phyloP scores from a whole-genome alignment of 1,140 invertebrate genomes.

The Mercenaria mercenaria region DNA sequence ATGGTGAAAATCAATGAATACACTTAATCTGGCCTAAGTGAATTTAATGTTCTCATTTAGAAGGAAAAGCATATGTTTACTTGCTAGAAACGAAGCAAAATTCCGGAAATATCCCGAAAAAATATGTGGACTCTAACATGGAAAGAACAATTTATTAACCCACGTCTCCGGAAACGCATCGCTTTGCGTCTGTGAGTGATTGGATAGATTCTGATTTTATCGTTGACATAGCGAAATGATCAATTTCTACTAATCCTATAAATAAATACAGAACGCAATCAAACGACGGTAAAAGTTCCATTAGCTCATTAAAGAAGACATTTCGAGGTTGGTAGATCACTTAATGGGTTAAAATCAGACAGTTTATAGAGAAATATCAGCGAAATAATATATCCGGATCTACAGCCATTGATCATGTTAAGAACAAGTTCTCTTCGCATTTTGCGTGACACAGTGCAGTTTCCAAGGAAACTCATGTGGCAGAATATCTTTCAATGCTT shows the following conservation, averaged over 20 bases:
- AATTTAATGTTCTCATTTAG: conserved; percentile 18
- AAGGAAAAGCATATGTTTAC: conserved; percentile 33
- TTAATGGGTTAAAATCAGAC: conserved; percentile 32
- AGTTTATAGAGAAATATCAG: conserved; percentile 40
- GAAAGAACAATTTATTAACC: conserved; percentile 65
- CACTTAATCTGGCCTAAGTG: conserved; percentile 13
- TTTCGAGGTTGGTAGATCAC: conserved; percentile 19
- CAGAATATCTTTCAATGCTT: neutral
- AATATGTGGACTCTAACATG: conserved; percentile 33
- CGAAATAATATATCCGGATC: conserved; percentile 11
- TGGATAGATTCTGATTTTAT: conserved; percentile 37
- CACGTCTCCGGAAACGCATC: conserved; percentile 39
- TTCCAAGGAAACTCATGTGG: neutral
- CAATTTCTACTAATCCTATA: conserved; percentile 58
- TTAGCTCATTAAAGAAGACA: conserved; percentile 56
- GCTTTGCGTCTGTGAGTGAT: conserved; percentile 21
- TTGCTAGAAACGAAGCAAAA: neutral
- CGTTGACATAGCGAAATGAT: conserved; percentile 65
- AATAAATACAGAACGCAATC: conserved; percentile 55
- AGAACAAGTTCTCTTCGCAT: neutral
- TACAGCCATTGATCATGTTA: neutral
- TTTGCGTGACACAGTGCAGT: conserved; percentile 16
- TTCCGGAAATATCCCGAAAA: conserved; percentile 41
- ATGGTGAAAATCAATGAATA: neutral
- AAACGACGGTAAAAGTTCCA: conserved; percentile 52